phyloP scores from a whole-genome alignment of 1,140 invertebrate species.

The Bombus confusus region DNA sequence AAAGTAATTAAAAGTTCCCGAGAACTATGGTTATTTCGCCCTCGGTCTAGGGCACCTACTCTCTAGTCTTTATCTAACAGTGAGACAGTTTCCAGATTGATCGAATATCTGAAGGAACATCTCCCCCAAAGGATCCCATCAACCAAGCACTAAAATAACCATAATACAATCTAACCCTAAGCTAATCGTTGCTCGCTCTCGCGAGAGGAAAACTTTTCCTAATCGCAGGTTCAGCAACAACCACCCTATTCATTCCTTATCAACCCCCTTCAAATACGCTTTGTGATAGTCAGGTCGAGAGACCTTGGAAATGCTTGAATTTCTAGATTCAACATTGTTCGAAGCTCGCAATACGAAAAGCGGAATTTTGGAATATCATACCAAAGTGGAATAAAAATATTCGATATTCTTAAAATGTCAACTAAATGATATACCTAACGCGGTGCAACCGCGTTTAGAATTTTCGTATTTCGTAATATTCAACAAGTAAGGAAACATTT shows the following conservation, averaged over 20 bases:
- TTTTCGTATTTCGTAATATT: no score
- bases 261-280: neutral
- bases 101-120: no score
- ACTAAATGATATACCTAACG: no score
- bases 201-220: neutral
- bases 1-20: no score
- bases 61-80: neutral
- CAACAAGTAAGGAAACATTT: no score
- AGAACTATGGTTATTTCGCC: neutral
- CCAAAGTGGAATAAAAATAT: no score
- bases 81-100: neutral
- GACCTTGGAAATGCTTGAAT: neutral
- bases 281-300: no score
- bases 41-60: neutral
- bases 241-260: neutral
- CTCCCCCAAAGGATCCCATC: neutral
- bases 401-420: no score
- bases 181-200: neutral
- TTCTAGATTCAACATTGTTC: no score
- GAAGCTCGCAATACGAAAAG: no score
- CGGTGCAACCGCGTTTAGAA: no score
- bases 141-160: neutral
- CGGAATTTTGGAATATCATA: no score
- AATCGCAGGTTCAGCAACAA: neutral
- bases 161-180: neutral